These are phyloP conservation scores for Recurvirostra avosetta DNA, from an alignment of 2,113 vertebrate species.

Conservation along the genomic window DNA sequence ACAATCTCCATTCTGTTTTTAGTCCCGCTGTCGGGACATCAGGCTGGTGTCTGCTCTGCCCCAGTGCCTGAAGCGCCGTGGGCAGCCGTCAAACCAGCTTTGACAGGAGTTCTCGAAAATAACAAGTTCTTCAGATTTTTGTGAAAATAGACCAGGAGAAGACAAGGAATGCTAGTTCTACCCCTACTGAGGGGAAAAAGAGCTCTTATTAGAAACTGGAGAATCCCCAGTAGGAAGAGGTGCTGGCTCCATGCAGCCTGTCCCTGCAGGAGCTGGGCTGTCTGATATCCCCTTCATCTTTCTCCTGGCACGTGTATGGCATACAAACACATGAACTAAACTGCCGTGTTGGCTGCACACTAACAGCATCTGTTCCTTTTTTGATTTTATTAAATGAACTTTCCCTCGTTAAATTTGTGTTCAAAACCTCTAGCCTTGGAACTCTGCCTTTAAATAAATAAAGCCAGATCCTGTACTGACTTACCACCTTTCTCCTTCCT, in stretches of 20 bases:
- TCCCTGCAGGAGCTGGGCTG: not conserved
- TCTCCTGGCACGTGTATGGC: not conserved
- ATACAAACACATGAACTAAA: not conserved
- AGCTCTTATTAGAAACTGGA: not conserved
- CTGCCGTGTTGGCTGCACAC: not conserved
- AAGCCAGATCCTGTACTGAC: not conserved
- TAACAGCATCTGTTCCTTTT: not conserved
- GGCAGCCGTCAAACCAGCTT: not conserved
- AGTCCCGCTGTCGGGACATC: rapidly evolving
- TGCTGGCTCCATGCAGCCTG: not conserved
- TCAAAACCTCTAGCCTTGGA: not conserved
- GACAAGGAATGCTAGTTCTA: not conserved
- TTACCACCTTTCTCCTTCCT: not conserved
- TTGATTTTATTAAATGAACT: not conserved
- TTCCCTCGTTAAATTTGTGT: not conserved
- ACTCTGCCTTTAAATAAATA: not conserved
- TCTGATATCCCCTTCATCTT: not conserved
- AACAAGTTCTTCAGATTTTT: rapidly evolving
- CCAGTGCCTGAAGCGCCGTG: rapidly evolving
- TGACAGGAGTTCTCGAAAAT: rapidly evolving
- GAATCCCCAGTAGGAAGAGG: not conserved
- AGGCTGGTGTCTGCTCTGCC: not conserved
- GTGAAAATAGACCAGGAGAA: not conserved
- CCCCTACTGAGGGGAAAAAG: not conserved
- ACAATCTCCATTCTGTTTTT: not conserved